Evolutionary conservation across 2,888 invertebrate genomes (phyloP).

Genomic region (Drosophila neoperkinsi): DNA sequence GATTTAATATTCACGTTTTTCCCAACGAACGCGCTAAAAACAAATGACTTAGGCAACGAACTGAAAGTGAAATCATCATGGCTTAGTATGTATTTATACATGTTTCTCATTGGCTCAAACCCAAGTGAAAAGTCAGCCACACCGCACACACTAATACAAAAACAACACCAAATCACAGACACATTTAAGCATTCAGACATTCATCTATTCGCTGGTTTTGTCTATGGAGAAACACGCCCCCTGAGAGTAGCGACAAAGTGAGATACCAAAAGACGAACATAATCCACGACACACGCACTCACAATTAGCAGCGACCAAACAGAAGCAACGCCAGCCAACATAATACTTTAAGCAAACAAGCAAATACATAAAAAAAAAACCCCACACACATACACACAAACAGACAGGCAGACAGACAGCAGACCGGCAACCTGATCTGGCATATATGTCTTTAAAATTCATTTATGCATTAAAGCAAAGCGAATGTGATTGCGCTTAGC

Average conservation of each 20-base stretch:
- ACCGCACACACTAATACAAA: constrained; percentile 4
- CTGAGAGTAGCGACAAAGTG: constrained; percentile 69
- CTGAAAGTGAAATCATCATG: constrained; percentile 53
- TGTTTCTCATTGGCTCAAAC: constrained; percentile 58
- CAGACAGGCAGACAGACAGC: constrained; percentile 8
- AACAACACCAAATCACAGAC: constrained; percentile 2
- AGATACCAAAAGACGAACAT: constrained; percentile 66
- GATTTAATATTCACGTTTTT: not conserved
- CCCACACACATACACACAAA: constrained; percentile 27
- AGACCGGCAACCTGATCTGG: constrained; percentile 22
- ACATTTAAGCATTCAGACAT: constrained; percentile 52
- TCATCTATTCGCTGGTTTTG: constrained; percentile 28
- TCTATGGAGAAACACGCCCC: constrained; percentile 66
- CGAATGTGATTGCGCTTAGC: constrained; percentile 40
- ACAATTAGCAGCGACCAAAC: constrained; percentile 59
- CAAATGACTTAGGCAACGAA: constrained; percentile 54
- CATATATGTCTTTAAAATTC: constrained; percentile 64
- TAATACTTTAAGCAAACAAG: constrained; percentile 39
- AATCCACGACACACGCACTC: constrained; percentile 65
- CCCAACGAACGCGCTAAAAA: constrained; percentile 3
- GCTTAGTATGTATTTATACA: constrained; percentile 40
- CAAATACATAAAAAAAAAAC: constrained; percentile 11
- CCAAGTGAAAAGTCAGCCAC: constrained; percentile 29
- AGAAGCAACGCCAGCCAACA: constrained; percentile 36
- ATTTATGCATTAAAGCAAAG: constrained; percentile 66